phyloP scores from a whole-genome alignment of 30 jellyfish, hydroid and myxozoan genomes.

The Sanderia malayensis region DNA sequence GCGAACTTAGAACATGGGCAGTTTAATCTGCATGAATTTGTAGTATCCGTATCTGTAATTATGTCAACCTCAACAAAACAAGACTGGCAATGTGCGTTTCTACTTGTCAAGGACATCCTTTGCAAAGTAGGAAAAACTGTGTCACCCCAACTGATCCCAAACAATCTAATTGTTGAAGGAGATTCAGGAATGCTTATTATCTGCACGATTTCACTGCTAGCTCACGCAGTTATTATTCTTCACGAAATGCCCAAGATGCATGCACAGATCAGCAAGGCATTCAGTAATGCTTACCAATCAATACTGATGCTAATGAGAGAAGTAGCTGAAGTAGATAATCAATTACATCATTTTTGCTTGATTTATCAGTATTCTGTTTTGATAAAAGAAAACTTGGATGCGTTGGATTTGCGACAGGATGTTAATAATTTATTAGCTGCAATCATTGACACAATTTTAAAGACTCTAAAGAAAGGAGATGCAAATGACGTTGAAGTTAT shows the following conservation, averaged over 20 bases:
- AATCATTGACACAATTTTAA: neutral
- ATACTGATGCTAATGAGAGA: neutral
- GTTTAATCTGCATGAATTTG: neutral
- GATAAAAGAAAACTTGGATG: too few relatives aligned
- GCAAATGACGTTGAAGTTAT: neutral
- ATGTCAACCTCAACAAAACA: neutral
- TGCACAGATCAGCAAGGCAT: neutral
- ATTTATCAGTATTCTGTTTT: neutral
- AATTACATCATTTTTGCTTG: too few relatives aligned
- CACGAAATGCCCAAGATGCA: neutral
- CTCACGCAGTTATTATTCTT: constrained; percentile 26
- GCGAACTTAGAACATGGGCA: neutral
- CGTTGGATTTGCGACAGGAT: too few relatives aligned
- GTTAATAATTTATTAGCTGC: neutral
- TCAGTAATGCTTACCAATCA: neutral
- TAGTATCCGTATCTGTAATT: neutral
- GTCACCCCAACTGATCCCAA: neutral
- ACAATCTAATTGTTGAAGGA: neutral
- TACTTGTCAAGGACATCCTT: neutral
- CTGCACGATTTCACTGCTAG: constrained; percentile 2
- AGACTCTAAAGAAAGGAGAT: neutral
- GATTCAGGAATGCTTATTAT: neutral
- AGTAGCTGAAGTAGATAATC: neutral
- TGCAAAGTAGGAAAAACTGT: neutral
- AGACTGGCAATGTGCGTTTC: neutral